Evolutionary conservation across 2,113 vertebrate genomes (phyloP), one percentile per base, ranked within the genome.

Genomic region (Callithrix jacchus): DNA sequence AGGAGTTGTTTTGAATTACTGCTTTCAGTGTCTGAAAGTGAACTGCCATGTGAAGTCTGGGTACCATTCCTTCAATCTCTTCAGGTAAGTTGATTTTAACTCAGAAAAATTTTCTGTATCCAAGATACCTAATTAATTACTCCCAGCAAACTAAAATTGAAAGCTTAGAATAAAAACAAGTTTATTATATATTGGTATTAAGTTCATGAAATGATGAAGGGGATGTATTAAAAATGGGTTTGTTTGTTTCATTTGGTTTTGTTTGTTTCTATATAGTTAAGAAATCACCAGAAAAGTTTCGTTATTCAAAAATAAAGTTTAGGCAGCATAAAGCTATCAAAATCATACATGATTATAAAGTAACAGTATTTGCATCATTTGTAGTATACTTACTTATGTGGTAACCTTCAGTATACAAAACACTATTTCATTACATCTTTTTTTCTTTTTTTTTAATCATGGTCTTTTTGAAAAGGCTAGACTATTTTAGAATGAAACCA

Each of bases 1-100:
- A 99, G 99, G 99, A 99, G 99, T 98, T 99, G 99, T 98, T 99
- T 99, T 98, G 99, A 99, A 97, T 98, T 99, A 97, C 97, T 99
- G 94, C 99, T 99, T 97, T 99, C 99, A 92, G 99, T 99, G 98
- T 99, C 99, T 98, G 99, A 99, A 98, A 99, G 98, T 98, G 99
- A 99, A 96, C 99, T 99, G 96, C 99, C 99, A 0, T 98, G 98
- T 98, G 99, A 99, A 96, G 98, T 99, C 85, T 99, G 99, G 99
- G 98, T 99, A 97, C 99, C 99, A 95, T 99, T 99, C 93, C 99
- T 99, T 98, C 99, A 99, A 80, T 99, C 99, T 93, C 99, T 99
- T 93, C 99, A 99, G 99, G 99, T 99, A 97, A 98, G 97, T 97
- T 56, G 74, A 94, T 93, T 96, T 96, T n/a, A 52, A 45, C 18